Conservation (phyloP, 2,797 vertebrate genomes). For the Numenius phaeopus region DNA sequence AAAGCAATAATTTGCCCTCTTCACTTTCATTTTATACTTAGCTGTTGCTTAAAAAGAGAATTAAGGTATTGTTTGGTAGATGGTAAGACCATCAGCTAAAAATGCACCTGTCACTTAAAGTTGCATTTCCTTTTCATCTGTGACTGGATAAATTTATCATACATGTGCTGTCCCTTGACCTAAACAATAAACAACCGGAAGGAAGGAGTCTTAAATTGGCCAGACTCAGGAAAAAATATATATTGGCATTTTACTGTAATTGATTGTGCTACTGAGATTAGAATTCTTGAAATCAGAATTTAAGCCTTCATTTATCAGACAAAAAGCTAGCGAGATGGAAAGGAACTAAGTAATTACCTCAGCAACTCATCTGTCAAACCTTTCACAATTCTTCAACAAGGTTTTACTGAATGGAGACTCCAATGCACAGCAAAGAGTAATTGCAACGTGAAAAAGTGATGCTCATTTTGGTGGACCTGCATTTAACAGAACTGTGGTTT, state of each 20-base stretch:
- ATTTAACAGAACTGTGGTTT: conserved; percentile 18
- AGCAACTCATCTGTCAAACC: conserved; percentile 72
- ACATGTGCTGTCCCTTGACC: conserved; percentile 35
- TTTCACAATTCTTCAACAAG: conserved; percentile 57
- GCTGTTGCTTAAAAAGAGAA: not conserved
- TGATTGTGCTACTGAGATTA: conserved; percentile 68
- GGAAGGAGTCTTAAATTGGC: conserved; percentile 1
- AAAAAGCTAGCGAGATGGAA: conserved; percentile 63
- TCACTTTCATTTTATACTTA: not conserved
- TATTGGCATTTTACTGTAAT: conserved; percentile 69
- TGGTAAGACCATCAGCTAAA: not conserved
- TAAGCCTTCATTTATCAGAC: conserved; percentile 72
- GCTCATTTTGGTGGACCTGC: conserved; percentile 1
- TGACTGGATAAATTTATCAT: conserved; percentile 76
- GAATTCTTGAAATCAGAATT: conserved; percentile 73
- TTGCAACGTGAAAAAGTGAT: conserved; percentile 31
- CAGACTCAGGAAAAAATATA: conserved; percentile 1
- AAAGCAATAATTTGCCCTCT: not conserved
- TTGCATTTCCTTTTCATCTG: conserved; percentile 38
- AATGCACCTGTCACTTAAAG: not conserved
- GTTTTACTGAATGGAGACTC: conserved; percentile 25
- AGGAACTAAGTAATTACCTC: conserved; percentile 73
- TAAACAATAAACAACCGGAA: conserved; percentile 62
- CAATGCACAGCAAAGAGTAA: conserved; percentile 16
- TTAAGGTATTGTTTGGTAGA: not conserved